Evolutionary conservation across 2,113 vertebrate genomes (phyloP), one percentile per base, ranked within the genome.

Genomic region (Maccullochella peelii): DNA sequence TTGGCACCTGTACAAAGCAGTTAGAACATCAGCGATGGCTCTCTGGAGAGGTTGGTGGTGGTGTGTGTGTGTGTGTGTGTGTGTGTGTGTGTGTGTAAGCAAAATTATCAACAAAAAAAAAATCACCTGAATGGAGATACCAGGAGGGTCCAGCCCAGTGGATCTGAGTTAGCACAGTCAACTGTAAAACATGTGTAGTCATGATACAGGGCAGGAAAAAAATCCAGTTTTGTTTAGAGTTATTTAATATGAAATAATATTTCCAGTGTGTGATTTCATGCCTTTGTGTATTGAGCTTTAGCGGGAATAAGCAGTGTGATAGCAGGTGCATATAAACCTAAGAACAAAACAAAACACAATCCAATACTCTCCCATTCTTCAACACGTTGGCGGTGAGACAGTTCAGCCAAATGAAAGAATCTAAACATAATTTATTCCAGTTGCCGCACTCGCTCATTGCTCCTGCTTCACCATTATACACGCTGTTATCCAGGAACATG

Each of bases 381-480:
- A 63, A 44, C 52, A 21, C 63, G 70, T 84, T 88, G 75, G 73
- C 74, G 85, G 61, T 52, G 67, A 80, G 75, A 83, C 85, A 80
- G 52, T 80, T 89, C 59, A 68, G 44, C 58, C 86, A 90, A 80
- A 93, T 86, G 86, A 90, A 91, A 85, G 72, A 91, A 92, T 92
- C 84, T 82, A 90, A 92, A 88, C 77, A 88, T 89, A 30, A 83
- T 95, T 94, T 95, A 93, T 94, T 94, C 85, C 85, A 89, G 86
- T 65, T 83, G 80, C 71, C 82, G 66, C 57, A 40, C 88, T 72
- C 82, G 30, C 67, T 77, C 49, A 10, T 82, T 30, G 77, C 86
- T 85, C 75, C 79, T 36, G 79, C 70, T 61, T 80, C 69, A 81
- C 75, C 83, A 87, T 86, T 82, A 88, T 82, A 91, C 86, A 82